These are phyloP conservation scores for Emesis furor DNA, from an alignment of 2,888 invertebrate genomes.

Conservation along the genomic window DNA sequence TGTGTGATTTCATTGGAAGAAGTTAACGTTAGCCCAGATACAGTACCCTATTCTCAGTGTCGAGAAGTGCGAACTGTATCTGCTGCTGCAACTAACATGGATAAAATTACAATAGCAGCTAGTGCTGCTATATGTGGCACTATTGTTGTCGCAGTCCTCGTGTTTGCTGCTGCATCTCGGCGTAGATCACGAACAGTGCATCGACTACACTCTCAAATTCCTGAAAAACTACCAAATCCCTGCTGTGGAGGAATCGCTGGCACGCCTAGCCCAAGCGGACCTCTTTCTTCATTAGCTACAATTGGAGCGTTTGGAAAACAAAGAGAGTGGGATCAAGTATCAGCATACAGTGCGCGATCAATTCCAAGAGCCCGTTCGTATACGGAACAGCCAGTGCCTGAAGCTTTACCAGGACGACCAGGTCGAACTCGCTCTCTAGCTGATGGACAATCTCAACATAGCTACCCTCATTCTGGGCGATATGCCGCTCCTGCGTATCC, in stretches of 20 bases:
- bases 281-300: conserved; percentile 96
- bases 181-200: conserved; percentile 96
- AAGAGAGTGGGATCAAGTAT: conserved; percentile 95
- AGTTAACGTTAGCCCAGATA: conserved; percentile 96
- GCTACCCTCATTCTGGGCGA: conserved; percentile 96
- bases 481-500: conserved; percentile 95
- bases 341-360: conserved; percentile 97
- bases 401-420: conserved; percentile 96
- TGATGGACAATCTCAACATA: conserved; percentile 97
- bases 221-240: conserved; percentile 95
- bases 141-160: conserved; percentile 97
- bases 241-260: conserved; percentile 95
- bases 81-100: conserved; percentile 97
- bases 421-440: conserved; percentile 96
- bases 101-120: conserved; percentile 98
- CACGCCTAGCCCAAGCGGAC: conserved; percentile 96
- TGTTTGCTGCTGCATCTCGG: conserved; percentile 97
- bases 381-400: conserved; percentile 92
- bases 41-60: conserved; percentile 97
- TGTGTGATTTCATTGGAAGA: conserved; percentile 98
- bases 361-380: conserved; percentile 97
- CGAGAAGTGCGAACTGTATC: conserved; percentile 97
- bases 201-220: conserved; percentile 93
- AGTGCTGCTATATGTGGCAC: conserved; percentile 98
- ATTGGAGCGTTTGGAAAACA: conserved; percentile 96